Evolutionary conservation across 2,797 vertebrate species (phyloP).

Genomic region (Graptemys geographica): DNA sequence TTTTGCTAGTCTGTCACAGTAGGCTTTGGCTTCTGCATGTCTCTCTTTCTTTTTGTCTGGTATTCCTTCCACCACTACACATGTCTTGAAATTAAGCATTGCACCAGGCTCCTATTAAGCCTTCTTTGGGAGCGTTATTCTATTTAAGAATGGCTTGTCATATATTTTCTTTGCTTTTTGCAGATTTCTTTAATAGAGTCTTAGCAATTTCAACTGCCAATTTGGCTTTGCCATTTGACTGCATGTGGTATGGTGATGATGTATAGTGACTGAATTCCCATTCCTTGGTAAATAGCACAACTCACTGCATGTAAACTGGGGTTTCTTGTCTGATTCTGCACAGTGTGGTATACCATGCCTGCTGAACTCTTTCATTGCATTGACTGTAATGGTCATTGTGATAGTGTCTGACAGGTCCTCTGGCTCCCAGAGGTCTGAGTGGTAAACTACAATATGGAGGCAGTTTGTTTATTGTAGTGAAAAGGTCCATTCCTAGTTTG

Average conservation of each 20-base stretch:
- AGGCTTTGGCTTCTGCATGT: background rate
- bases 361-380: background rate
- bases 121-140: background rate
- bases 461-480: background rate
- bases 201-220: background rate
- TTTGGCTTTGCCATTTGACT: background rate
- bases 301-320: background rate
- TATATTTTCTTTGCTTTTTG: background rate
- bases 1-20: background rate
- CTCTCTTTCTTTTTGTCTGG: rapidly evolving
- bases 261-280: background rate
- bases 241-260: background rate
- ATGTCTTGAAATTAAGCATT: background rate
- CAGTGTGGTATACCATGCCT: background rate
- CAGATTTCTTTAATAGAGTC: background rate
- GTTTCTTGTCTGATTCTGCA: background rate
- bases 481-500: background rate
- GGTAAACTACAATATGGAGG: background rate
- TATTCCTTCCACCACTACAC: background rate
- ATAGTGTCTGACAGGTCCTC: background rate
- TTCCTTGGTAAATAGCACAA: background rate
- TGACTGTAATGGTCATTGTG: background rate
- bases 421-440: background rate
- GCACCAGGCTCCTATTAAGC: background rate
- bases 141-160: background rate